Evolutionary conservation across 2,888 invertebrate genomes (phyloP), one percentile per base, ranked within the genome.

Genomic region (Panorpa germanica): DNA sequence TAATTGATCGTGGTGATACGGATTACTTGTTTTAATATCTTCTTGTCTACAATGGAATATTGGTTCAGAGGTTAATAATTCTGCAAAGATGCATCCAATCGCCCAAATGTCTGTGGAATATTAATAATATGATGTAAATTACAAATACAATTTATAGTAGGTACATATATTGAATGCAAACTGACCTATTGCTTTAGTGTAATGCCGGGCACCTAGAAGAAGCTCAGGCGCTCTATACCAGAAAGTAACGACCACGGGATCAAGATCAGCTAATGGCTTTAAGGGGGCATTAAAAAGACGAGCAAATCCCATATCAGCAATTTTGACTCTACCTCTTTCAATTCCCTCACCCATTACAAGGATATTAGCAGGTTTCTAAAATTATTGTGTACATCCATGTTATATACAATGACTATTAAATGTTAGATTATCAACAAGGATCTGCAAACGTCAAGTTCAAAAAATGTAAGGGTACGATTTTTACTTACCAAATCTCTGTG

Each of bases 231-330:
- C 98, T 47, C 98, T 66, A 55, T 98, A 98, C 95, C 98, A 98
- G 59, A 98, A 98, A 39, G 98, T 98, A 3, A 98, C 98, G 24
- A 98, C 98, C 3, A 98, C 98, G 4, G 98, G 98, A 62, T 98
- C 98, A 40, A 98, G 62, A 57, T 98, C 96, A 7, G 96, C 96
- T 21, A 98, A 57, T 1, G 96, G 95, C 54, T 96, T 96, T 31
- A 98, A 56, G 0, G 98, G 98, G 3, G 93, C 90, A 61, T 96
- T 95, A 50, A 98, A 98, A 28, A 98, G 61, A 37, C 98, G 64
- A 1, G 98, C 96, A 60, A 98, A 98, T 2, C 98, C 98, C 93
- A 98, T 95, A 51, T 98, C 98, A 15, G 96, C 96, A 47, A 95
- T 95, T 63, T 95, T 95, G 0, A 95, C 93, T 39, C 95, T 61